Base-by-base conservation (phyloP, 2,797 vertebrate species). In the Mormyrops boulengeri region DNA sequence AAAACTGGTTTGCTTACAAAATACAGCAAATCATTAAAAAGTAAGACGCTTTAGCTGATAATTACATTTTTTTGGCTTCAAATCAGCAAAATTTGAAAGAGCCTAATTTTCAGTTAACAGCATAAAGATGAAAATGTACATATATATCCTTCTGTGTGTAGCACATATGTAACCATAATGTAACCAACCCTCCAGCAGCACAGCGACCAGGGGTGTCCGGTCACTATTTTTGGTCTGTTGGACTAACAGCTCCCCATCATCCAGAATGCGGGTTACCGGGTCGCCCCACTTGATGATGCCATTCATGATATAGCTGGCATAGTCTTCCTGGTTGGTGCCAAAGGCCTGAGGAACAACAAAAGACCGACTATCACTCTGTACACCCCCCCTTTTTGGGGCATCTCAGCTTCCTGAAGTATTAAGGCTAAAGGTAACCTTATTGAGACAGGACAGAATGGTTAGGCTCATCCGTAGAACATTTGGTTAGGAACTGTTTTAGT, bases 141-240 rank as follows among this genome's bases (percentile, higher is more conserved):
- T 4, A 84, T 49, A 17, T 30, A 30, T 41, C 17, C 47, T 85
- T 22, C 1, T 50, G n/a, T 50, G 7, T 50, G 9, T n/a, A 85
- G 47, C 82, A 19, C 2, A 6, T 1, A 2, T 77, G 66, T 17
- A 55, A 38, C 53, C 86, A 57, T 41, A 9, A 17, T 17, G 82
- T 7, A n/a, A 87, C 90, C 91, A 92, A 98, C 98, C 98, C 95
- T 99, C 98, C 88, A 99, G 94, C 0, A 99, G 95, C 85, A 99
- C 97, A 86, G 98, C 98, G 30, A 99, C 98, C 89, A 99, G 92
- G 0, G 98, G 98, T 0, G 98, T 99, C 7, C 98, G 97, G 91
- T 99, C 98, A 0, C 98, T 99, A 94, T 99, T 99, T 92, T 98
- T 98, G 0, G 97, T 97, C 91, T 99, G 98, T 91, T 98, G 98